Percentiles rank a stretch among this genome's conserved stretches.
Evolutionary conservation across 2,797 vertebrate genomes (phyloP).

Genomic region (Lerista edwardsae): DNA sequence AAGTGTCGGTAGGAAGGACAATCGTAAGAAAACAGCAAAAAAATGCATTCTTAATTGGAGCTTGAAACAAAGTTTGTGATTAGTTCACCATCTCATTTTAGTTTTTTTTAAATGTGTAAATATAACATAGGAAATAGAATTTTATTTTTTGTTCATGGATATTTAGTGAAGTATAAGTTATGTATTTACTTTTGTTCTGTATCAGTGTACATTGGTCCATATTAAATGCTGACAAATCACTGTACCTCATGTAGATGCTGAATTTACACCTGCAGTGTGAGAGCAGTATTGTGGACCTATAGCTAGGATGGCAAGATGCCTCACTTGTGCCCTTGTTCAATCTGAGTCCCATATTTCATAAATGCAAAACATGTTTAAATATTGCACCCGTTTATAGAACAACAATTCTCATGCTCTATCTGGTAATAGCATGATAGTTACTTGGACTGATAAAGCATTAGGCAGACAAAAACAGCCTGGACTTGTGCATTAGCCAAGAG

Average conservation of each 20-base stretch:
- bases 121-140: slow-evolving; percentile 98
- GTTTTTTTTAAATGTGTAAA: slow-evolving; percentile 92
- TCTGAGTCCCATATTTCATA: slow-evolving; percentile 60
- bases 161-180: slow-evolving; percentile 95
- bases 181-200: slow-evolving; percentile 88
- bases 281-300: slow-evolving; percentile 77
- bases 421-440: slow-evolving; percentile 11
- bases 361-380: slow-evolving; percentile 49
- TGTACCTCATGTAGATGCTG: slow-evolving; percentile 90
- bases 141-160: slow-evolving; percentile 96
- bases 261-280: slow-evolving; percentile 79
- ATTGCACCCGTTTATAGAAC: slow-evolving; percentile 7
- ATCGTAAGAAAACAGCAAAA: slow-evolving; percentile 80
- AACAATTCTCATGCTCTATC: slow-evolving; percentile 8
- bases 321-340: slow-evolving; percentile 69
- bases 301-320: slow-evolving; percentile 75
- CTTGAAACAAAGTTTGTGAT: slow-evolving; percentile 84
- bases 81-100: slow-evolving; percentile 91
- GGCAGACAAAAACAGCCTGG: neutral
- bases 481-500: neutral
- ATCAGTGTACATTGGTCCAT: slow-evolving; percentile 85
- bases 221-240: slow-evolving; percentile 89
- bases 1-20: slow-evolving; percentile 90
- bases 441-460: slow-evolving; percentile 6
- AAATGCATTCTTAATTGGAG: slow-evolving; percentile 80